A percentile compares a stretch with the other conserved stretches of the same genome.
Conservation (phyloP, 2,888 invertebrate species). For the Sarcophaga carnaria region DNA sequence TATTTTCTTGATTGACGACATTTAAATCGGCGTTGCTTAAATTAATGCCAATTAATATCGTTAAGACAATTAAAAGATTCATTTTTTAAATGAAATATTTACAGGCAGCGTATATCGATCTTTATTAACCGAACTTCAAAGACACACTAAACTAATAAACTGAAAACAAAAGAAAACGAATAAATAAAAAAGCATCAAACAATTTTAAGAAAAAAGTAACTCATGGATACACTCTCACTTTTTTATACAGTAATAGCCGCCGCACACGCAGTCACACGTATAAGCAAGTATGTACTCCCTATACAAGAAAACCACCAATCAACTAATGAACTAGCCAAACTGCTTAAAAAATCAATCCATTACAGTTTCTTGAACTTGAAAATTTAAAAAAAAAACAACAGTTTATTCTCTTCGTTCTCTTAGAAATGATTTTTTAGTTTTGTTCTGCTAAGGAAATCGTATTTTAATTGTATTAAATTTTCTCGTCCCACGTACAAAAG, state of each 20-base stretch:
- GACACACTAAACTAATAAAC: constrained; percentile 61
- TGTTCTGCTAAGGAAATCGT: background rate
- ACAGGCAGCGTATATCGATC: constrained; percentile 31
- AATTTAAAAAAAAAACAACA: constrained; percentile 31
- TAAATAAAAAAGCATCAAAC: constrained; percentile 3
- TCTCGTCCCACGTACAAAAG: background rate
- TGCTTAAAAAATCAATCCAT: constrained; percentile 35
- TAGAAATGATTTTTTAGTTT: background rate
- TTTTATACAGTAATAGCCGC: constrained; percentile 37
- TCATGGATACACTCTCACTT: constrained; percentile 67
- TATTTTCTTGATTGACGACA: constrained; percentile 64
- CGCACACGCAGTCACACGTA: constrained; percentile 7
- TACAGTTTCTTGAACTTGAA: constrained; percentile 63
- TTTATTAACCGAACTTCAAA: constrained; percentile 47
- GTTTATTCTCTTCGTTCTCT: constrained; percentile 4
- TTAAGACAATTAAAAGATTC: constrained; percentile 52
- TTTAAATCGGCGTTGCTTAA: constrained; percentile 61
- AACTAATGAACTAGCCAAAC: constrained; percentile 36
- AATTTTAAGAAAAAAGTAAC: constrained; percentile 23
- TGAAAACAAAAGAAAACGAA: constrained; percentile 42
- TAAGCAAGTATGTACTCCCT: background rate
- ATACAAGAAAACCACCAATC: constrained; percentile 17
- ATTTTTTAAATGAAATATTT: constrained; percentile 44
- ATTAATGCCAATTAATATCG: constrained; percentile 47
- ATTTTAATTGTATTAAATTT: background rate